A percentile compares a stretch with the other conserved stretches of the same genome.
Conservation (phyloP, 2,797 vertebrate species). For the Xenopus petersii region DNA sequence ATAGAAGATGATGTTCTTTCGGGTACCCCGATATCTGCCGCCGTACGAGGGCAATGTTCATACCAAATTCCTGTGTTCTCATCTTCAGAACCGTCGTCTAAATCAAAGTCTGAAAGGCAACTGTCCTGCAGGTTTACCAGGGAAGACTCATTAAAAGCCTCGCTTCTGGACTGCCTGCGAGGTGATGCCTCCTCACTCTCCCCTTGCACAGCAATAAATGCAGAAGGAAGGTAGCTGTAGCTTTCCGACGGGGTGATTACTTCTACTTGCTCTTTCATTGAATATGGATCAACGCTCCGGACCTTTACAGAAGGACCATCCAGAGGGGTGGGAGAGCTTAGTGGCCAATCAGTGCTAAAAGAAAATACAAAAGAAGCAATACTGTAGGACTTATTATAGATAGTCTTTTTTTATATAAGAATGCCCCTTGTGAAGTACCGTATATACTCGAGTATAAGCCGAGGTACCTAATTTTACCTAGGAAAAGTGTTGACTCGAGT, state of each 20-base stretch:
- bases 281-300: constrained; percentile 73
- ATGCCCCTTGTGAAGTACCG: no score
- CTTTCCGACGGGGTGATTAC: constrained; percentile 56
- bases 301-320: constrained; percentile 89
- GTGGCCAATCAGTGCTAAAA: constrained; percentile 86
- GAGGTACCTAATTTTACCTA: no score
- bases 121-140: constrained; percentile 74
- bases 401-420: no score
- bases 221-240: constrained; percentile 54
- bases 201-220: constrained; percentile 60
- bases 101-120: constrained; percentile 76
- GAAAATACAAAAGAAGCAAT: not conserved
- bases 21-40: constrained; percentile 58
- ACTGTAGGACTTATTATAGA: no score
- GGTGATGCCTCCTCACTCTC: constrained; percentile 59
- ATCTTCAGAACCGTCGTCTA: constrained; percentile 61
- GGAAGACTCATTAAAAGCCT: constrained; percentile 56
- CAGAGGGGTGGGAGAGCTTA: constrained; percentile 86
- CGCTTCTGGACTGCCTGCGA: constrained; percentile 57
- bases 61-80: constrained; percentile 69
- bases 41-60: constrained; percentile 71
- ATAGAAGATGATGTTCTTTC: constrained; percentile 97
- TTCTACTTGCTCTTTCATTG: constrained; percentile 64
- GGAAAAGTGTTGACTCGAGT: no score
- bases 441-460: no score